A percentile compares a stretch with the other conserved stretches of the same genome.
phyloP scores from a whole-genome alignment of 2,113 vertebrate genomes.

The Scolopax mira region DNA sequence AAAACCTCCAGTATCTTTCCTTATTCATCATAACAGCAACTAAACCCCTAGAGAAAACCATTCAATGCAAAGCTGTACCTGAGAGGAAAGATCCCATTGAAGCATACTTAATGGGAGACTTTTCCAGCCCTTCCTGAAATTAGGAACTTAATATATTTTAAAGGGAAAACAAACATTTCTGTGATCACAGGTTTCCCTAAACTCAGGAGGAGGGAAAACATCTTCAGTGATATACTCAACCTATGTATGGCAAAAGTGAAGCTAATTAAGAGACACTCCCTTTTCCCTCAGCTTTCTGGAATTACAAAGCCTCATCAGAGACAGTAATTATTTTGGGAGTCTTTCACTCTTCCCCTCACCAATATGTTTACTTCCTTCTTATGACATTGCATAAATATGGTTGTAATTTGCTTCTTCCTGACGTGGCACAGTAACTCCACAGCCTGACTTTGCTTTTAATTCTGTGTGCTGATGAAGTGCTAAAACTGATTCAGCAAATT shows the following conservation, averaged over 20 bases:
- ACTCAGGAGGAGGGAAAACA: neutral
- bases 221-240: neutral
- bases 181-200: neutral
- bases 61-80: neutral
- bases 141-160: neutral
- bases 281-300: neutral
- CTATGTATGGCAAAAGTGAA: neutral
- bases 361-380: conserved; percentile 8
- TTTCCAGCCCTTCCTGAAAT: neutral
- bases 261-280: conserved; percentile 11
- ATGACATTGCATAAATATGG: neutral
- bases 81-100: neutral
- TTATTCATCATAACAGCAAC: neutral
- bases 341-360: conserved; percentile 14
- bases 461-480: neutral
- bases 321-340: conserved; percentile 19
- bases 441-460: neutral
- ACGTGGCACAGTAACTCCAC: neutral
- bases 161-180: neutral
- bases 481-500: neutral
- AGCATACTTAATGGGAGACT: neutral
- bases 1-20: neutral
- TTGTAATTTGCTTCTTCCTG: conserved; percentile 7
- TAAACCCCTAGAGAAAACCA: neutral
- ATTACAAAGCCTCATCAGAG: conserved; percentile 12